Evolutionary conservation across 2,113 vertebrate species (phyloP), one percentile per base, ranked within the genome.

Genomic region (Gorsachius goisagi): DNA sequence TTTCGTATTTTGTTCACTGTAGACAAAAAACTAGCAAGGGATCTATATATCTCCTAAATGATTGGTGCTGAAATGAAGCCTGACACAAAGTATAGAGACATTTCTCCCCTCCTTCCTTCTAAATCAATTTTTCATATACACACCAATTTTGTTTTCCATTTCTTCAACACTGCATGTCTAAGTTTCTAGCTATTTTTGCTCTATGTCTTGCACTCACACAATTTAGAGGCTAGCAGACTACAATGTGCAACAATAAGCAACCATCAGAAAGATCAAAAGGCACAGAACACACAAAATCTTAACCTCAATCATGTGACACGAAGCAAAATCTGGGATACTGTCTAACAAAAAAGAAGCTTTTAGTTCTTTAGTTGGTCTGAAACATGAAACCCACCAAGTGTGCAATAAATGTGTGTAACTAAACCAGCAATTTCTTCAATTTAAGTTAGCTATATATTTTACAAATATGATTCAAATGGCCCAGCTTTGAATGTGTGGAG

Each of bases 11-110:
- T 89, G 11, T 77, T 88, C 58, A 77, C 7, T 50, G 50, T 63
- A 94, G 68, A 92, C 50, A 94, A 71, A 85, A 85, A 96, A 90
- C 14, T 81, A 87, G 72, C 50, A 69, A 67, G 53, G 47, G 59
- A 87, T 79, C 55, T 88, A 18, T 80, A 26, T 28, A 69, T 92
- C 27, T 72, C 39, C 50, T 85, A 90, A 58, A 58, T 44, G 33
- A 85, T 21, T 80, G 21, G n/a, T 73, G 15, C 18, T 62, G 66
- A 96, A 96, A 92, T 77, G 15, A 90, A 91, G 71, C 15, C 44
- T 94, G 75, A 84, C 73, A 91, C 41, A 66, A 89, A 89, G 21
- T 20, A 55, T 16, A 75, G 33, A 85, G 62, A 71, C 11, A 26
- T 47, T 73, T 87, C n/a, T 37, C 15, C 28, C 28, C 39, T 60